phyloP scores from a whole-genome alignment of 2,113 vertebrate species.

The Mastomys coucha region DNA sequence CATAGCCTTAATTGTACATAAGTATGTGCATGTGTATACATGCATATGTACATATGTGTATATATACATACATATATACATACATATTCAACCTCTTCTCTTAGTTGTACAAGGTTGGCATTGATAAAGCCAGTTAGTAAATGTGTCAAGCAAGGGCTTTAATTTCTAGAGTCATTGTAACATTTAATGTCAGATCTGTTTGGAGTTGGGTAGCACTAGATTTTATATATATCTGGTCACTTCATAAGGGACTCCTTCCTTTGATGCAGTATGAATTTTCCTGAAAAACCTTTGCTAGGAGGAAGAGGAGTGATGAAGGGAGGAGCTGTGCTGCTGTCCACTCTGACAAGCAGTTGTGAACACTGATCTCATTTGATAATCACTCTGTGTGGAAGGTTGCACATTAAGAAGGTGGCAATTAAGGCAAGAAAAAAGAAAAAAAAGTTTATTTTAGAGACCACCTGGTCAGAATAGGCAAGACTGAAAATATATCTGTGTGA shows the following conservation, averaged over 20 bases:
- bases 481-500: background rate
- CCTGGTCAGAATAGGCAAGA: background rate
- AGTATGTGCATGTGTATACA: background rate
- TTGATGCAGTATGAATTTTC: background rate
- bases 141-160: slow-evolving; percentile 3
- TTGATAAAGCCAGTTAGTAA: background rate
- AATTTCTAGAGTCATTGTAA: background rate
- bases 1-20: background rate
- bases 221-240: background rate
- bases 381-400: background rate
- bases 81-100: background rate
- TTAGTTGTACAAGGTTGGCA: background rate
- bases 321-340: background rate
- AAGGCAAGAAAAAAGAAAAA: background rate
- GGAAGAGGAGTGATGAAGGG: background rate
- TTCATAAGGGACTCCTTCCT: background rate
- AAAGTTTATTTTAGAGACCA: background rate
- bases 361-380: background rate
- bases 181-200: background rate
- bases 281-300: background rate
- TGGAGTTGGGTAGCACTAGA: background rate
- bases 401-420: background rate
- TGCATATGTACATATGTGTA: background rate
- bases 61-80: background rate
- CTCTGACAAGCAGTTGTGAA: background rate